phyloP scores from a whole-genome alignment of 2,113 vertebrate species.

The Prochilodus magdalenae region DNA sequence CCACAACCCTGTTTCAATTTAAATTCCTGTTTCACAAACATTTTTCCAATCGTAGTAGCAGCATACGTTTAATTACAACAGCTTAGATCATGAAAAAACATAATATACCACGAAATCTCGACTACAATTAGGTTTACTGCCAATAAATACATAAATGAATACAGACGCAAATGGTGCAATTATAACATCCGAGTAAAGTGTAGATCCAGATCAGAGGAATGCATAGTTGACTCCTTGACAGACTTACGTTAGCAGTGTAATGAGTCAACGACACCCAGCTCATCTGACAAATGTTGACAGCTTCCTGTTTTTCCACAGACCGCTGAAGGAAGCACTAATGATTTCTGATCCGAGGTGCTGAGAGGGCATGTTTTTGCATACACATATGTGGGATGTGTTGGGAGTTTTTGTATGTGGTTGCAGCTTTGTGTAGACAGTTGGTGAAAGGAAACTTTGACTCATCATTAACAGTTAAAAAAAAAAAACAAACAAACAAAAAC shows the following conservation, averaged over 20 bases:
- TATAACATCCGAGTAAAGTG: not conserved
- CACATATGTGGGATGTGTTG: not conserved
- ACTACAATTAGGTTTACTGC: not conserved
- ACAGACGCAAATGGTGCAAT: not conserved
- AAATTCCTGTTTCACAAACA: not conserved
- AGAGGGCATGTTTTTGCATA: conserved; percentile 13
- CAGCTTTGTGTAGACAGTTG: not conserved
- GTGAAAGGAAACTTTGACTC: not conserved
- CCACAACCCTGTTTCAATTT: not conserved
- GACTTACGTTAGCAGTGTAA: not conserved
- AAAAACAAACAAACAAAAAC: no score
- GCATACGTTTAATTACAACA: not conserved
- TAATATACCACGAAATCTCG: not conserved
- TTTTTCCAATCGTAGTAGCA: no score
- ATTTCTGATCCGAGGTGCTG: not conserved
- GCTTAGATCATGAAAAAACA: not conserved
- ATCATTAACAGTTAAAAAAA: not conserved
- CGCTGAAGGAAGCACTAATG: not conserved
- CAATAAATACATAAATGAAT: not conserved
- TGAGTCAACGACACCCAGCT: not conserved
- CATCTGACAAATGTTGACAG: not conserved
- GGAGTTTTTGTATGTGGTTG: not conserved
- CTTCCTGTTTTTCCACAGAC: not conserved
- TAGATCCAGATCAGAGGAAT: not conserved
- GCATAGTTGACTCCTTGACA: not conserved